Base-by-base conservation (phyloP, 35 echinoderm and acorn worm species). In the Ophiothrix spiculata region DNA sequence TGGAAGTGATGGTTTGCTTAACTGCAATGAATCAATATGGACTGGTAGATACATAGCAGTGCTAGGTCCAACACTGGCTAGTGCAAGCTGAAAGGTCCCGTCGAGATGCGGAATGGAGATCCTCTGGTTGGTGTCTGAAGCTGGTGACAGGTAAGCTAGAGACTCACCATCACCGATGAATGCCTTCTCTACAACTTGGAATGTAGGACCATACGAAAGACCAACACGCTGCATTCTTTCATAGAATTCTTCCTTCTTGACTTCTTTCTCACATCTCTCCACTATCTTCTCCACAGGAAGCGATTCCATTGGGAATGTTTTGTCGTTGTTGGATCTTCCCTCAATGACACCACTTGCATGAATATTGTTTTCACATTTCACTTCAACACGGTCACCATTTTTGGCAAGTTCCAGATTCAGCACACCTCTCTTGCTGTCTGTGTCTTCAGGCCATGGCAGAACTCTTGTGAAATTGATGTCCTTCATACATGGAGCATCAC, bases 31-130 rank as follows among this genome's bases (percentile, higher is more conserved):
- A 14, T 89, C 81, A 21, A 98, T 85, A 14, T 36, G 39, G 36
- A 85, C 41, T 74, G 91, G 87, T 28, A 90, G 86, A 75, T 94
- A 98, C 38, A 90, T 78, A 31, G 91, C 83, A 79, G 81, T 87
- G 33, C 81, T 32, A 42, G 84, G 54, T 15, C 91, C 88, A 25
- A 91, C 42, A 14, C 85, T 76, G 56, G 63, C 85, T 1, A 77
- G 35, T 15, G 91, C 38, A 29, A 91, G 88, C 42, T 98, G 95
- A 56, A 98, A 98, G 32, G 90, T 93, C 8, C 87, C 91, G 86
- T 89, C 89, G 21, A 94, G 56, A 60, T 91, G 85, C 25, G 95
- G 91, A 31, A 90, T 93, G 11, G 88, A 81, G 38, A 93, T 91
- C 25, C 88, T 84, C 75, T 98, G 91, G 38, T 94, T 94, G 82